Evolutionary conservation across 2,113 vertebrate genomes (phyloP).

Genomic region (Salvelinus alpinus): DNA sequence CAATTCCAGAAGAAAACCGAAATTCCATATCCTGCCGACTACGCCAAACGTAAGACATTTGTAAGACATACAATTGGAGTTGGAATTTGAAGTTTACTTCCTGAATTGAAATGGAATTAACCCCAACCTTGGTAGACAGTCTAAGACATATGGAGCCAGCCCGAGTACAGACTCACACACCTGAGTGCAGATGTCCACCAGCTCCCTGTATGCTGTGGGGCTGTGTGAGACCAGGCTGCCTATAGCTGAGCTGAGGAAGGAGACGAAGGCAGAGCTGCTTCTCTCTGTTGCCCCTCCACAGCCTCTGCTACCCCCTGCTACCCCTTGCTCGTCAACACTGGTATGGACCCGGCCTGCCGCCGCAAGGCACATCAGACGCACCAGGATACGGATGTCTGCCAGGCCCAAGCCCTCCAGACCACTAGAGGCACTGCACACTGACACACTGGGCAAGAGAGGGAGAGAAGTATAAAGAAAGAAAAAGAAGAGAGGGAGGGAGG

Average conservation of each 20-base stretch:
- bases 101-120: no score
- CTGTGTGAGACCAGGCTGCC: slow-evolving; percentile 76
- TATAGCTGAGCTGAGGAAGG: slow-evolving; percentile 77
- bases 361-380: slow-evolving; percentile 78
- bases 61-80: no score
- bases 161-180: slow-evolving; percentile 46
- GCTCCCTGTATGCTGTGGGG: slow-evolving; percentile 70
- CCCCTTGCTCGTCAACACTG: slow-evolving; percentile 52
- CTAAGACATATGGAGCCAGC: background rate
- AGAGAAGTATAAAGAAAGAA: background rate
- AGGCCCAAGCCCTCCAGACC: slow-evolving; percentile 79
- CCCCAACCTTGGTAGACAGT: background rate
- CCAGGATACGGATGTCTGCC: slow-evolving; percentile 78
- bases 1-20: no score
- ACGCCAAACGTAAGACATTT: no score
- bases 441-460: slow-evolving; percentile 49
- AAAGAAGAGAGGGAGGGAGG: no score
- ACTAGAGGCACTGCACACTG: slow-evolving; percentile 67
- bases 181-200: slow-evolving; percentile 81
- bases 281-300: slow-evolving; percentile 47
- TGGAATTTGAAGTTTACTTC: no score
- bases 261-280: slow-evolving; percentile 68
- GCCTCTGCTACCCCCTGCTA: slow-evolving; percentile 44
- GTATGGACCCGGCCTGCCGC: slow-evolving; percentile 73
- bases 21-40: no score